phyloP scores from a whole-genome alignment of 2,888 invertebrate genomes.

The Pseudococcus jackbeardsleyi region DNA sequence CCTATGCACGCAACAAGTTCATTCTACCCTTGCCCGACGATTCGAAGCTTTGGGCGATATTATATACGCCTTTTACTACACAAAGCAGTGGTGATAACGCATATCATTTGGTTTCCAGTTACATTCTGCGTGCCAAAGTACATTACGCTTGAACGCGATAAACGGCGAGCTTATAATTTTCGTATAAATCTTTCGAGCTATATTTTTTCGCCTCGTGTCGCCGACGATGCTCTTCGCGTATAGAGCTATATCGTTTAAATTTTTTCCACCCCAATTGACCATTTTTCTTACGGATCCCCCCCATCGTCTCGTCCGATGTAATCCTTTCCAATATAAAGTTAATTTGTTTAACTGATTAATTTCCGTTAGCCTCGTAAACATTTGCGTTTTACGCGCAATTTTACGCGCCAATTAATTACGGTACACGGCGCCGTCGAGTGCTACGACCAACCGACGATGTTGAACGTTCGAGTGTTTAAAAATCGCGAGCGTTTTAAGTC shows the following conservation, averaged over 20 bases:
- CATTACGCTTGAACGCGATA: conserved; percentile 44
- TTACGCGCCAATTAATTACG: conserved; percentile 36
- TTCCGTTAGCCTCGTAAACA: conserved; percentile 26
- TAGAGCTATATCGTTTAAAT: conserved; percentile 19
- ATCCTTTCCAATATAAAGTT: conserved; percentile 10
- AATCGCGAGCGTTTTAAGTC: neutral
- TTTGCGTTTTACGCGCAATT: conserved; percentile 34
- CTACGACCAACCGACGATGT: neutral
- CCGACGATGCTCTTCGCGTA: neutral
- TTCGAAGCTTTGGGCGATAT: neutral
- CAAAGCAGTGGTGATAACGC: neutral
- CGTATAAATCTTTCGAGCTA: neutral
- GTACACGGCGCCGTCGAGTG: neutral
- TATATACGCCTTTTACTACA: neutral
- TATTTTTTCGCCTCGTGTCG: neutral
- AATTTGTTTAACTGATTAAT: conserved; percentile 43
- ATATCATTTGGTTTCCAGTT: conserved; percentile 34
- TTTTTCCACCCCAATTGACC: neutral
- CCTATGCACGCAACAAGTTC: conserved; percentile 36
- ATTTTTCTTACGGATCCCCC: neutral
- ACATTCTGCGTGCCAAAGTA: conserved; percentile 44
- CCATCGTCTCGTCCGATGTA: neutral
- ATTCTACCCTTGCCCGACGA: conserved; percentile 1
- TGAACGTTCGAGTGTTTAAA: conserved; percentile 18
- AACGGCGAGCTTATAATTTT: conserved; percentile 35